Base-by-base conservation (phyloP, 2,888 invertebrate species). In the Orthosia gracilis region DNA sequence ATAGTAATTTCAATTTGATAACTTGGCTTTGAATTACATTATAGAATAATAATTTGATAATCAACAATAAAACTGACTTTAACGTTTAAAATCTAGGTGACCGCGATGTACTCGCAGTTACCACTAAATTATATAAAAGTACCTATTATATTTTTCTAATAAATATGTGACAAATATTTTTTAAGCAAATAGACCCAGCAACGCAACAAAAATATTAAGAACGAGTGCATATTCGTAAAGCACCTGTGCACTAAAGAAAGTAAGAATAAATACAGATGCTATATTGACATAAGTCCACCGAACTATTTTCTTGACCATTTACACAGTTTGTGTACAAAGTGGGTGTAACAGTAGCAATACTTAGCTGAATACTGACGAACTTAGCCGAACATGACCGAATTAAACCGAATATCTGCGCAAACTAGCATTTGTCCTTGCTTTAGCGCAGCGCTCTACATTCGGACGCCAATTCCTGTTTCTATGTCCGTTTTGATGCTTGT, bases 361-460 rank as follows among this genome's bases (percentile, higher is more conserved):
- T 40, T 9, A 9, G 40, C 31, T 0, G 7, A 31, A 31, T 1
- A 40, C 9, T 40, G 40, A 40, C 80, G 73, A 75, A 50, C 15
- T 23, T 55, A 59, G 18, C 69, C 84, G 81, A 78, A 18, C 11
- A 31, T 64, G 59, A 15, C 57, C 74, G 76, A 82, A 69, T 45
- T 49, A 55, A 52, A 26, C 54, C 76, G 71, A 82, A 71, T 89
- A 89, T 86, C 87, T 88, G 87, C 75, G 78, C 76, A 86, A 83
- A 89, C 83, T 78, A 58, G 72, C 64, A 64, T 45, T 78, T 78
- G 90, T 86, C 92, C 92, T 92, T 91, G 91, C 84, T 73, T 67
- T 69, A 71, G 85, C 82, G 85, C 83, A 79, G 54, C 87, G 91
- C 77, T 87, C 90, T 82, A 92, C 88, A 90, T 92, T 89, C 83